Evolutionary conservation across 2,888 invertebrate genomes (phyloP), one percentile per base, ranked within the genome.

Genomic region (Volucella inanis): DNA sequence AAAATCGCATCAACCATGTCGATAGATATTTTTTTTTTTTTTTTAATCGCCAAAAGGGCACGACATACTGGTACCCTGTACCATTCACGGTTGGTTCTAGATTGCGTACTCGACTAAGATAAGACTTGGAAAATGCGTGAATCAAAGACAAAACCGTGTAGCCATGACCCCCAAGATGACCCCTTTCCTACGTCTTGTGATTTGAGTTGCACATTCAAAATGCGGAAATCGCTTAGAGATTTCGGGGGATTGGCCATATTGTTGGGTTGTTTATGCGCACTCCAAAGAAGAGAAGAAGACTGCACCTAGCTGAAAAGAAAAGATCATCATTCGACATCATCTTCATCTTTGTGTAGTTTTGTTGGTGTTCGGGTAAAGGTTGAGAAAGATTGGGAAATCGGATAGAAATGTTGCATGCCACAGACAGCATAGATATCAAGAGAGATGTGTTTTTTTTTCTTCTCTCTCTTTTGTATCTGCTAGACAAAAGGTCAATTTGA

Each of bases 161-260:
- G 47, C 71, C 71, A 62, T 85, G 85, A 81, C 85, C 85, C 39
- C 57, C 65, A 71, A 41, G 70, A n/a, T 84, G 84, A 84, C 80
- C 84, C 52, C 31, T 76, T 41, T 52, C 4, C 31, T 31, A 6
- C 6, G 31, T 61, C 41, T 52, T 59, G 65, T 64, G 64, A 18
- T 45, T 57, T 14, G 49, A 11, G 12, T 52, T 62, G 41, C 38
- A 65, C 70, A 71, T 81, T 64, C 55, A 68, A 31, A 85, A 85
- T 77, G 85, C 85, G 85, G 85, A 85, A 85, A 85, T 81, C 72
- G 72, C 67, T 81, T 31, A 31, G 6, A 62, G 61, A 72, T 71
- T 76, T 81, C 61, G 62, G 71, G 72, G 85, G 85, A 85, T 85
- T 72, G 85, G 85, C 85, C 43, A 77, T 72, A 81, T 72, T 79